Conservation (phyloP, 2,797 vertebrate genomes). For the Halcyon leucocephala region DNA sequence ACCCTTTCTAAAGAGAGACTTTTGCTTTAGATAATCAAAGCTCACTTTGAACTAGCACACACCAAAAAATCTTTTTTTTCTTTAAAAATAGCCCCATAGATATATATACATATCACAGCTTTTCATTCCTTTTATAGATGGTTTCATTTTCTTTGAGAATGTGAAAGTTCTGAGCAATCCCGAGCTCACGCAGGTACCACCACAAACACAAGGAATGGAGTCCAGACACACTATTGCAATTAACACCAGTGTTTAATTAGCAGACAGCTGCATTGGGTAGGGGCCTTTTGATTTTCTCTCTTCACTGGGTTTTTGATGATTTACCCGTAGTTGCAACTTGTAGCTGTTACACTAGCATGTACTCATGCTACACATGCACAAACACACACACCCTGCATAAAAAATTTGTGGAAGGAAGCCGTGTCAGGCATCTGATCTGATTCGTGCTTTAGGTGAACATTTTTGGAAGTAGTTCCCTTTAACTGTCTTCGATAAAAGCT, state of each 20-base stretch:
- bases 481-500: conserved; percentile 24
- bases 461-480: conserved; percentile 30
- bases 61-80: conserved; percentile 2
- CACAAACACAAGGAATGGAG: background rate
- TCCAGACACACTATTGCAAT: background rate
- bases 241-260: conserved; percentile 55
- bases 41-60: conserved; percentile 49
- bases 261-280: background rate
- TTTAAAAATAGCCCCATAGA: conserved; percentile 62
- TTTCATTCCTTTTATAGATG: conserved; percentile 53
- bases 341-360: background rate
- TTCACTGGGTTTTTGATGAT: conserved; percentile 29
- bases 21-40: conserved; percentile 70
- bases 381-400: background rate
- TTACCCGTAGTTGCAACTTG: background rate
- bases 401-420: conserved; percentile 16
- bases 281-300: conserved; percentile 33
- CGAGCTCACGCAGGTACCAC: background rate
- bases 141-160: conserved; percentile 57
- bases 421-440: conserved; percentile 5
- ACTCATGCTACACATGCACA: fast-evolving
- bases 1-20: conserved; percentile 25
- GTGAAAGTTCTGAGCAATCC: conserved; percentile 30
- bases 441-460: conserved; percentile 9
- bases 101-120: conserved; percentile 1